Conservation (phyloP, 1,140 invertebrate genomes). For the Drosophila eugracilis region DNA sequence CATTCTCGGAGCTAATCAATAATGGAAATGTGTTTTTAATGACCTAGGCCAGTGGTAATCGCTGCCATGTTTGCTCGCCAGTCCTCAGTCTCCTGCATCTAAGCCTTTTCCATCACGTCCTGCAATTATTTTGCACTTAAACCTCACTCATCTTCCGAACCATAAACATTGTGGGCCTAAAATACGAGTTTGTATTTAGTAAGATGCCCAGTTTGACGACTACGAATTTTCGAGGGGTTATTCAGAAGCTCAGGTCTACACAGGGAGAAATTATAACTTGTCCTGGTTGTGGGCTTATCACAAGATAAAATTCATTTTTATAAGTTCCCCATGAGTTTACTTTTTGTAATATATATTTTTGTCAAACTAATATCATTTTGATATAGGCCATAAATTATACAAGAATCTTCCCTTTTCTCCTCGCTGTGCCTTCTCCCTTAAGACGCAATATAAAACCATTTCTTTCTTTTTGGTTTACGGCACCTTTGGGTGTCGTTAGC, state of each 20-base stretch:
- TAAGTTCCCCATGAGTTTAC: too few species aligned
- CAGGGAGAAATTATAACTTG: background rate
- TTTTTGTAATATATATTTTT: too few species aligned
- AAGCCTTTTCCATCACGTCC: slow-evolving; percentile 33
- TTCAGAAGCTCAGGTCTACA: background rate
- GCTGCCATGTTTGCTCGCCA: slow-evolving; percentile 45
- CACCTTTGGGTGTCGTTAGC: slow-evolving; percentile 74
- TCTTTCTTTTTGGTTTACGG: slow-evolving; percentile 65
- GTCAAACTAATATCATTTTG: background rate
- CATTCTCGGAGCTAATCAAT: slow-evolving; percentile 68
- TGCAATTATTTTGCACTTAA: slow-evolving; percentile 76
- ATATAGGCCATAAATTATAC: background rate
- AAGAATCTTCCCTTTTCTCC: background rate
- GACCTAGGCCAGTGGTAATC: slow-evolving; percentile 47
- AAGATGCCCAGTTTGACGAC: slow-evolving; percentile 7
- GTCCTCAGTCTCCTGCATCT: slow-evolving; percentile 27
- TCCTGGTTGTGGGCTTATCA: too few species aligned
- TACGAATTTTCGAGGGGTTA: background rate
- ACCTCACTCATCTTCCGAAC: slow-evolving; percentile 50
- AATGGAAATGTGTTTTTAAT: slow-evolving; percentile 70
- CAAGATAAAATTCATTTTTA: too few species aligned
- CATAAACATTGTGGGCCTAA: slow-evolving; percentile 38
- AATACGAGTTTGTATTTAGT: slow-evolving; percentile 9
- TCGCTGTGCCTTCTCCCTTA: slow-evolving; percentile 10
- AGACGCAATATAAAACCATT: slow-evolving; percentile 45